A percentile compares a stretch with the other conserved stretches of the same genome.
phyloP scores from a whole-genome alignment of 2,888 invertebrate genomes.

The Helleia helle region DNA sequence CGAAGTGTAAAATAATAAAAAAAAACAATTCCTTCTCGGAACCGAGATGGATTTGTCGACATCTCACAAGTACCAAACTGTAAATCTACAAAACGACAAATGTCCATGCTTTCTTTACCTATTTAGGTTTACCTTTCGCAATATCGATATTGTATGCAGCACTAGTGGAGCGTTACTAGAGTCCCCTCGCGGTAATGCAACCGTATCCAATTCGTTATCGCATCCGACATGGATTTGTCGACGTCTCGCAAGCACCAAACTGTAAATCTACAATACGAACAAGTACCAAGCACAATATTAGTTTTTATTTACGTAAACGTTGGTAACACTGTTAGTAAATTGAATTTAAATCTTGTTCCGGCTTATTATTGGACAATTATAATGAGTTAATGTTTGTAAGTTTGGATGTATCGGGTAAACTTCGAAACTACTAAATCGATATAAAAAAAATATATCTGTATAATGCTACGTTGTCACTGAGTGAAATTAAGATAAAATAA shows the following conservation, averaged over 20 bases:
- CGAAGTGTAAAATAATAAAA: too few relatives aligned
- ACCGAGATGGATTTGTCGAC: slow-evolving; percentile 52
- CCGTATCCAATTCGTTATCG: slow-evolving; percentile 61
- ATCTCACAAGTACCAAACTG: slow-evolving; percentile 35
- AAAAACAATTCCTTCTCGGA: too few relatives aligned
- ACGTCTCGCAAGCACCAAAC: slow-evolving; percentile 38
- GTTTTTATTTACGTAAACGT: slow-evolving; percentile 1
- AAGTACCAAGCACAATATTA: slow-evolving; percentile 18
- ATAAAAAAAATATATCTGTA: too few relatives aligned
- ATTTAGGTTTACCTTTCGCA: neutral
- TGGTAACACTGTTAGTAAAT: too few relatives aligned
- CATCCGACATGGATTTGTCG: slow-evolving; percentile 52
- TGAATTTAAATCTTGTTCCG: too few relatives aligned
- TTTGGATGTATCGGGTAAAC: too few relatives aligned
- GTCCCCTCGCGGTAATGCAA: slow-evolving; percentile 36
- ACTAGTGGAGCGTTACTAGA: slow-evolving; percentile 6
- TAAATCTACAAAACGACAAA: slow-evolving; percentile 12
- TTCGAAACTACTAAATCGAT: too few relatives aligned
- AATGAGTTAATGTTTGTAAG: too few relatives aligned
- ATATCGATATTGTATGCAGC: slow-evolving; percentile 1
- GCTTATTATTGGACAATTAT: too few relatives aligned
- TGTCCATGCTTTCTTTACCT: too few relatives aligned
- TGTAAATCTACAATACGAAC: slow-evolving; percentile 17
- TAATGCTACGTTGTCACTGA: too few relatives aligned
- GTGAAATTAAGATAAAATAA: too few relatives aligned